phyloP scores from a whole-genome alignment of 2,888 invertebrate genomes.

The Odontocerum albicorne region DNA sequence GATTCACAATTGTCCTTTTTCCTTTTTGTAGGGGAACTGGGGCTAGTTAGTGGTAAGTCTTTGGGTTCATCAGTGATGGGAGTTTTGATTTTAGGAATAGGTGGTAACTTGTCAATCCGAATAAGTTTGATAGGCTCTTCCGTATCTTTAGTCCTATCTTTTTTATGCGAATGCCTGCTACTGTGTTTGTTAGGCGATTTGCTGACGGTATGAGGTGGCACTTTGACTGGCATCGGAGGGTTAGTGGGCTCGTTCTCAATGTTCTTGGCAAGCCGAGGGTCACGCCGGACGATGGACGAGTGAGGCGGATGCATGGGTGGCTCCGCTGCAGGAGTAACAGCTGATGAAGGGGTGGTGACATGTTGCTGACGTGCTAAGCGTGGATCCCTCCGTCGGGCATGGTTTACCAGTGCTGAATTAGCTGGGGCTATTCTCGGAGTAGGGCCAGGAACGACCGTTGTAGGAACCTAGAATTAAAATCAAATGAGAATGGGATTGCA shows the following conservation, averaged over 20 bases:
- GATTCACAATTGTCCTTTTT: slow-evolving; percentile 24
- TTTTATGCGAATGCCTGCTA: not conserved
- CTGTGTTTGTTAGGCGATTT: slow-evolving; percentile 19
- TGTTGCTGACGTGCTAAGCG: slow-evolving; percentile 47
- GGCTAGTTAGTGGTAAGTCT: not conserved
- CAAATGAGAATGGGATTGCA: too few relatives aligned
- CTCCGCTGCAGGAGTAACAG: slow-evolving; percentile 37
- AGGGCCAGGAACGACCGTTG: not conserved
- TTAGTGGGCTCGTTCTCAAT: not conserved
- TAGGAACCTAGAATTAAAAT: not conserved
- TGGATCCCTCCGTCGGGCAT: slow-evolving; percentile 47
- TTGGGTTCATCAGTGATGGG: slow-evolving; percentile 6
- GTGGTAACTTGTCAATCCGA: slow-evolving; percentile 45
- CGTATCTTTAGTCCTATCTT: not conserved
- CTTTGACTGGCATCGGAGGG: slow-evolving; percentile 1
- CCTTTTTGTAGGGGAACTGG: slow-evolving; percentile 15
- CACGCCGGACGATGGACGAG: slow-evolving; percentile 26
- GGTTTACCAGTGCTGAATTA: slow-evolving; percentile 51
- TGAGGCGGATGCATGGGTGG: not conserved
- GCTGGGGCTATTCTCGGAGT: slow-evolving; percentile 56
- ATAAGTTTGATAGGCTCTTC: not conserved
- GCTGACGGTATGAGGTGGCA: slow-evolving; percentile 10
- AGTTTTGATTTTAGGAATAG: slow-evolving; percentile 39
- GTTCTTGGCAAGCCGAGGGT: not conserved
- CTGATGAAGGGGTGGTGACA: slow-evolving; percentile 38